A percentile compares a stretch with the other conserved stretches of the same genome.
phyloP scores from a whole-genome alignment of 2,113 vertebrate species.

The Dinomys branickii region DNA sequence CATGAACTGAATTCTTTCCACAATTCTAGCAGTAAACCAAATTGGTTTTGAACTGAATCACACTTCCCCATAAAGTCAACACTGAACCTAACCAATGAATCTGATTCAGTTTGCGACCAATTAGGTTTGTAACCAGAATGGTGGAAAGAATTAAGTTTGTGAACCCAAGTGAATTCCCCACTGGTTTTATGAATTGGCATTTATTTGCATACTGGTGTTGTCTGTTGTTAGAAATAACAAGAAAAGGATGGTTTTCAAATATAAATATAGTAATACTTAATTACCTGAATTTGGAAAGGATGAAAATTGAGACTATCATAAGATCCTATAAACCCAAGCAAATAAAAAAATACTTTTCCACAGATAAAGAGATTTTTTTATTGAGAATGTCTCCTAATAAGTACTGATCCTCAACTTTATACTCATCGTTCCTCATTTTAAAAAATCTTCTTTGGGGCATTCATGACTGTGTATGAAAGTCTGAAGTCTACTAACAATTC shows the following conservation, averaged over 20 bases:
- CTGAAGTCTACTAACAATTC: background rate
- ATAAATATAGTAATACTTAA: background rate
- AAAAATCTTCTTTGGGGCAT: background rate
- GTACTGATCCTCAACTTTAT: slow-evolving; percentile 1
- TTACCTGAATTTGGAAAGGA: slow-evolving; percentile 37
- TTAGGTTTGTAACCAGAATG: background rate
- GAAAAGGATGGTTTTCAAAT: slow-evolving; percentile 34
- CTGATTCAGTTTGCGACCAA: background rate
- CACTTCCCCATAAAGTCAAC: background rate
- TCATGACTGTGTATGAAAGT: background rate
- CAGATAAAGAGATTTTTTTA: slow-evolving; percentile 18
- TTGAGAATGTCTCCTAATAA: background rate
- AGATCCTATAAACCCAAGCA: background rate
- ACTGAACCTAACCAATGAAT: background rate
- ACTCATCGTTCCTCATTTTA: background rate
- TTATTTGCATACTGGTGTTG: background rate
- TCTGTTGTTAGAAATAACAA: background rate
- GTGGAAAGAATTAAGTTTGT: background rate
- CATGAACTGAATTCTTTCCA: background rate
- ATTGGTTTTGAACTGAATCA: background rate
- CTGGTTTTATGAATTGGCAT: background rate
- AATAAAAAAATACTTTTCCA: background rate
- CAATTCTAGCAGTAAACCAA: background rate
- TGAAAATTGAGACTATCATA: background rate
- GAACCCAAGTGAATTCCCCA: background rate